phyloP scores from a whole-genome alignment of 1,140 invertebrate genomes.

The Heliconius hewitsoni region DNA sequence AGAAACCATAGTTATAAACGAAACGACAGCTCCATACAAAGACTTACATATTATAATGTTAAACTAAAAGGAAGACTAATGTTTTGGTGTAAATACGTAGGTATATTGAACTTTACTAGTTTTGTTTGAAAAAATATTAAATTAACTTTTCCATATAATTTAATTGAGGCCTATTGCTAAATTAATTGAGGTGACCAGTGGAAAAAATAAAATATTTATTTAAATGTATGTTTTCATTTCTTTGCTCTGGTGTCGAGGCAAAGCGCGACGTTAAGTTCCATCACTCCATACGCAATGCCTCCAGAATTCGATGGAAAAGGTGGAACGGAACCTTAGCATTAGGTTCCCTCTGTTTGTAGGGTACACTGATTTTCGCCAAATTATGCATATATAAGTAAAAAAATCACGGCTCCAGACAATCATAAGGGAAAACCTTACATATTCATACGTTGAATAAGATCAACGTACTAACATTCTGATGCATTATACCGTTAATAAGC shows the following conservation, averaged over 20 bases:
- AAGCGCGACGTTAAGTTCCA: too few species aligned
- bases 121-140: background rate
- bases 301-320: too few species aligned
- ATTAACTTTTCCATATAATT: background rate
- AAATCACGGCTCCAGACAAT: background rate
- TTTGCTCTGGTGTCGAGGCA: too few species aligned
- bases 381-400: too few species aligned
- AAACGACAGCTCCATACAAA: background rate
- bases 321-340: too few species aligned
- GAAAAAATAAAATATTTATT: too few species aligned
- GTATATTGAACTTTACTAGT: background rate
- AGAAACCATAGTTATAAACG: background rate
- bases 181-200: too few species aligned
- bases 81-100: background rate
- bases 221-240: too few species aligned
- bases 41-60: background rate
- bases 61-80: background rate
- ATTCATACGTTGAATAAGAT: background rate
- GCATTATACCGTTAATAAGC: conserved; percentile 65
- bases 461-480: conserved; percentile 42
- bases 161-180: too few species aligned
- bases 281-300: too few species aligned
- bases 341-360: too few species aligned
- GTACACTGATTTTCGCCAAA: too few species aligned
- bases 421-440: background rate